Conservation (phyloP, 2,888 invertebrate genomes). For the Nomada flava region DNA sequence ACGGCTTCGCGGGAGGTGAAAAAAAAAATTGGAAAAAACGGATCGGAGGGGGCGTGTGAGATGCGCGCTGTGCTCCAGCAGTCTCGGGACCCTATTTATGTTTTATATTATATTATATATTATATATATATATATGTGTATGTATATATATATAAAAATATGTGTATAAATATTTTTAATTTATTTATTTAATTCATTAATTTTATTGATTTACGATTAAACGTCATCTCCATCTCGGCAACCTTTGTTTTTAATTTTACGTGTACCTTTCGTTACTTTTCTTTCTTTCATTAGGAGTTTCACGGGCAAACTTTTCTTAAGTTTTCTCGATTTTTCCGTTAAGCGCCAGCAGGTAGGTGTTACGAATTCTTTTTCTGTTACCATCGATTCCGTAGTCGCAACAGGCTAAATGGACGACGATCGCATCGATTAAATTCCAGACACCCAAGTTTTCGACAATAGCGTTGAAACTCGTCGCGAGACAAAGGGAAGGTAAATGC, state of each 20-base stretch:
- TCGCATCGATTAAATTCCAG: constrained; percentile 17
- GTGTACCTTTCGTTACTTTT: constrained; percentile 63
- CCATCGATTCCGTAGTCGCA: background rate
- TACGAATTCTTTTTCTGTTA: background rate
- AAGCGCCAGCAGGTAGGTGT: constrained; percentile 40
- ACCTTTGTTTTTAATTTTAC: constrained; percentile 62
- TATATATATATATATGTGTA: constrained; percentile 71
- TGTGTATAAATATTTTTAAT: constrained; percentile 83
- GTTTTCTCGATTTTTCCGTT: constrained; percentile 6
- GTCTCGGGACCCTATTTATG: constrained; percentile 83
- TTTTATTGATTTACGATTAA: constrained; percentile 84
- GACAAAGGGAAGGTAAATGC: constrained; percentile 27
- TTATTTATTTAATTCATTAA: constrained; percentile 84
- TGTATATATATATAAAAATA: constrained; percentile 72
- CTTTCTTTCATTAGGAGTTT: background rate
- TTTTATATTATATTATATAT: constrained; percentile 82
- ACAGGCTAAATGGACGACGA: constrained; percentile 22
- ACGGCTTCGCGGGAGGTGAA: constrained; percentile 53
- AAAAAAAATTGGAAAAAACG: constrained; percentile 28
- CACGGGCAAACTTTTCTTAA: background rate
- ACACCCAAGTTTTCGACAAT: constrained; percentile 28
- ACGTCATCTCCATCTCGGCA: constrained; percentile 81
- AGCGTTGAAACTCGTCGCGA: constrained; percentile 19
- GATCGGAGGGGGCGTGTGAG: constrained; percentile 69
- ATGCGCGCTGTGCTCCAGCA: constrained; percentile 79